These are phyloP conservation scores for Sceloporus undulatus DNA, from an alignment of 2,113 vertebrate species.

Conservation along the genomic window DNA sequence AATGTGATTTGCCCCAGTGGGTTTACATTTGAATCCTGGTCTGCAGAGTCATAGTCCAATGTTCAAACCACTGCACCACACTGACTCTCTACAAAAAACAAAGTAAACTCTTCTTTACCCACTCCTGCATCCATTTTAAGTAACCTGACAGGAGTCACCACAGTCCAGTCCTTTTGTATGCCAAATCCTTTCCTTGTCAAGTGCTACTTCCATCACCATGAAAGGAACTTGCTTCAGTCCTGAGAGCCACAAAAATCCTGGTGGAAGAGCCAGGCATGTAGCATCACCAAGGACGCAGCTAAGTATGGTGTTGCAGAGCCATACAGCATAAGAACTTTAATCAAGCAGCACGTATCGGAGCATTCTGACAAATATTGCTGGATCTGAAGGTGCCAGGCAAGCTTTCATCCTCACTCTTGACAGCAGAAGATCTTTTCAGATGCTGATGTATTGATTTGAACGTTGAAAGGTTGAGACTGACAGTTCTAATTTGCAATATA, in stretches of 20 bases:
- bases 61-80: no score
- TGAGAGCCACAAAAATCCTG: background rate
- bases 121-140: no score
- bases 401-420: constrained; percentile 40
- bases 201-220: background rate
- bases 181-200: background rate
- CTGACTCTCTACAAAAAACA: background rate
- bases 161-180: background rate
- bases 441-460: constrained; percentile 37
- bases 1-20: no score
- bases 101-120: background rate
- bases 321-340: constrained; percentile 23
- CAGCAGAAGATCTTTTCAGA: constrained; percentile 32
- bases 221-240: background rate
- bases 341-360: constrained; percentile 24
- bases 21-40: no score
- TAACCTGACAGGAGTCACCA: background rate
- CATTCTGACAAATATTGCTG: background rate
- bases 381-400: constrained; percentile 33
- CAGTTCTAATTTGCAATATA: constrained; percentile 46
- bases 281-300: background rate
- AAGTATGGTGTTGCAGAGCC: background rate
- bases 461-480: constrained; percentile 35
- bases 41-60: no score
- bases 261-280: background rate